phyloP scores from a whole-genome alignment of 2,888 invertebrate species.

The Prosapia bicincta region DNA sequence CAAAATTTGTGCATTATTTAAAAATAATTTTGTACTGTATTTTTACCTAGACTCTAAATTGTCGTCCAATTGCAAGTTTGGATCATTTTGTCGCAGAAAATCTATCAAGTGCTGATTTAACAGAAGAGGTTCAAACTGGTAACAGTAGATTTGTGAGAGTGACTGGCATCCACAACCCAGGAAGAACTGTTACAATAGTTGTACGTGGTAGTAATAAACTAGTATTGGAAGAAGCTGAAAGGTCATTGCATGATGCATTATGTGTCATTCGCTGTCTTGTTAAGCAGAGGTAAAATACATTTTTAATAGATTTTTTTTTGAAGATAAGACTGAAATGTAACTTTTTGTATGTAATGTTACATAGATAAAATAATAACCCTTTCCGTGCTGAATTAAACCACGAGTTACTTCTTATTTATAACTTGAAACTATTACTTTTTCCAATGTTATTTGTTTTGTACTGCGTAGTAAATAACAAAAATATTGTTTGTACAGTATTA shows the following conservation, averaged over 20 bases:
- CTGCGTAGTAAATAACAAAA: too few species aligned
- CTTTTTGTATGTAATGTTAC: too few species aligned
- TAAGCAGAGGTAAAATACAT: slow-evolving; percentile 69
- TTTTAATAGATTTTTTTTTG: too few species aligned
- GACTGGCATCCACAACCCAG: slow-evolving; percentile 84
- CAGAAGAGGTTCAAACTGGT: slow-evolving; percentile 89
- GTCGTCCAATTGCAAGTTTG: slow-evolving; percentile 95
- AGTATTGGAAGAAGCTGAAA: slow-evolving; percentile 75
- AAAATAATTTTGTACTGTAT: neutral
- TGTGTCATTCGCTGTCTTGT: slow-evolving; percentile 96
- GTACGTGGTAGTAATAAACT: slow-evolving; percentile 85
- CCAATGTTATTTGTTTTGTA: too few species aligned
- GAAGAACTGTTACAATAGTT: slow-evolving; percentile 88
- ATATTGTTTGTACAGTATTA: too few species aligned
- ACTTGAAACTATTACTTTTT: too few species aligned
- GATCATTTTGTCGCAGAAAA: slow-evolving; percentile 96
- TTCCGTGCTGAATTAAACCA: too few species aligned
- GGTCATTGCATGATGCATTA: slow-evolving; percentile 80
- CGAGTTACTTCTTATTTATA: too few species aligned
- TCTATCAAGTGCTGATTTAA: slow-evolving; percentile 86
- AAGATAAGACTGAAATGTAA: too few species aligned
- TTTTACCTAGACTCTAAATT: slow-evolving; percentile 65
- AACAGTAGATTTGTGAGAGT: slow-evolving; percentile 86
- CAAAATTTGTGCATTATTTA: neutral
- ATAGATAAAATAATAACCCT: too few species aligned